These are phyloP conservation scores for Drosophila ananassae DNA, from an alignment of 1,140 invertebrate species.

Conservation along the genomic window DNA sequence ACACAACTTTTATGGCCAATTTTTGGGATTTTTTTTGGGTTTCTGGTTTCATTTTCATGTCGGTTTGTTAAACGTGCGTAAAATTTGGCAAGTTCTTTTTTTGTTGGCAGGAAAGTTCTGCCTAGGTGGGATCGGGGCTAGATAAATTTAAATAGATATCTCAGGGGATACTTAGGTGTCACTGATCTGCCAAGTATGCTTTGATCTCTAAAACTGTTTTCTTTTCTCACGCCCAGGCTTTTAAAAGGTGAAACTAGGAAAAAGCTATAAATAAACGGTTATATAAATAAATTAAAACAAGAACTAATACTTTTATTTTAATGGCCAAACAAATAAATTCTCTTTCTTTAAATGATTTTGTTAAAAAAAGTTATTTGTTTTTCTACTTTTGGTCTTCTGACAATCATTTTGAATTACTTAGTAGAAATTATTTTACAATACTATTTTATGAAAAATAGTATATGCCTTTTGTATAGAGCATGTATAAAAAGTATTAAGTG, in stretches of 20 bases:
- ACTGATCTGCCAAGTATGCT: background rate
- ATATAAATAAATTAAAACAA: slow-evolving; percentile 13
- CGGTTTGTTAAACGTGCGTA: slow-evolving; percentile 63
- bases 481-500: background rate
- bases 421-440: too few species aligned
- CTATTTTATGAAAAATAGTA: background rate
- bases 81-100: slow-evolving; percentile 52
- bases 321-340: background rate
- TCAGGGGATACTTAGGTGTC: slow-evolving; percentile 21
- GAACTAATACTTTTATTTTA: background rate
- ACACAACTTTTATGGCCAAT: slow-evolving; percentile 71
- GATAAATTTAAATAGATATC: slow-evolving; percentile 49
- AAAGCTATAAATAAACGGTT: slow-evolving; percentile 46
- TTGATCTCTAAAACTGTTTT: slow-evolving; percentile 25
- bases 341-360: background rate
- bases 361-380: background rate
- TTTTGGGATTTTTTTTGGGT: slow-evolving; percentile 18
- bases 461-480: background rate
- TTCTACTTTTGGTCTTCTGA: too few species aligned
- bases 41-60: slow-evolving; percentile 37
- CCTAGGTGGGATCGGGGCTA: slow-evolving; percentile 18
- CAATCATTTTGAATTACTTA: too few species aligned
- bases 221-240: slow-evolving; percentile 39
- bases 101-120: slow-evolving; percentile 25
- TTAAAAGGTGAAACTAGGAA: slow-evolving; percentile 40